Percentiles rank a stretch among this genome's conserved stretches.
phyloP scores from a whole-genome alignment of 2,797 vertebrate species.

The Sparidentex hasta region DNA sequence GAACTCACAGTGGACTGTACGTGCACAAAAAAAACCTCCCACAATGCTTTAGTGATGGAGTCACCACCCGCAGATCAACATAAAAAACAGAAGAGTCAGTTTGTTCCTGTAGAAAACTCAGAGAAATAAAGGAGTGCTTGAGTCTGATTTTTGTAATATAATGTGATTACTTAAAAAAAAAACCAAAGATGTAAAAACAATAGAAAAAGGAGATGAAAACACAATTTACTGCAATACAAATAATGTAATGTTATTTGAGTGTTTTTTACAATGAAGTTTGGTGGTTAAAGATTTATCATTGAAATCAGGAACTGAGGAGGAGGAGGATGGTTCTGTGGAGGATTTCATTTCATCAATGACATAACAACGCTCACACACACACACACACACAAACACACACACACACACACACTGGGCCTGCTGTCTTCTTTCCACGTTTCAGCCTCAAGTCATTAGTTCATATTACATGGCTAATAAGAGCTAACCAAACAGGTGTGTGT shows the following conservation, averaged over 20 bases:
- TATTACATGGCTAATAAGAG: conserved; percentile 75
- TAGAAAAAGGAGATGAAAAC: no score
- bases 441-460: conserved; percentile 74
- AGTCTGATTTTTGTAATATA: background rate
- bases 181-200: background rate
- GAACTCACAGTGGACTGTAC: conserved; percentile 4
- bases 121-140: background rate
- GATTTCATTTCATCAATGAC: background rate
- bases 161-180: conserved; percentile 8
- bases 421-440: conserved; percentile 47
- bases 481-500: conserved; percentile 62
- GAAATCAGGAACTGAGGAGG: background rate
- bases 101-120: background rate
- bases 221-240: background rate
- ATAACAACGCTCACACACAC: conserved; percentile 24
- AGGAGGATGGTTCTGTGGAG: background rate
- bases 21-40: conserved; percentile 27
- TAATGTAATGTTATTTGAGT: background rate
- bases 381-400: conserved; percentile 21
- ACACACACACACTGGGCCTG: conserved; percentile 24
- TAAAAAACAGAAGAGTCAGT: background rate
- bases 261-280: conserved; percentile 1
- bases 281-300: background rate
- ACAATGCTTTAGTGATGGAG: conserved; percentile 20
- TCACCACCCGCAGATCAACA: background rate